Conservation (phyloP, 2,113 vertebrate genomes). For the Pterocles orientalis region DNA sequence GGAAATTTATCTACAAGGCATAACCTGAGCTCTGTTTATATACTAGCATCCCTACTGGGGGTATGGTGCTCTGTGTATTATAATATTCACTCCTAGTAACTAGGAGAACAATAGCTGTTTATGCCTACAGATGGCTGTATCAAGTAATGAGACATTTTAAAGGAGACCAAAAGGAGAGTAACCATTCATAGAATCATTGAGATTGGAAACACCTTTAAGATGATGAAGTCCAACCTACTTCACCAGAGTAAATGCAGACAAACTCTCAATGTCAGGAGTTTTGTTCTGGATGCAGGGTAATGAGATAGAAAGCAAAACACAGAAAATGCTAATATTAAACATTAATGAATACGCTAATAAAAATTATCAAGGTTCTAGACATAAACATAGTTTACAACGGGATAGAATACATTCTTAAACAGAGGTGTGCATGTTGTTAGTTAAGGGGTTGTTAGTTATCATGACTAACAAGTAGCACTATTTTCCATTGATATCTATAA, state of each 20-base stretch:
- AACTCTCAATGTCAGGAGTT: background rate
- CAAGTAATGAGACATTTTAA: background rate
- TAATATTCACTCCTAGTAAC: background rate
- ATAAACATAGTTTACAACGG: background rate
- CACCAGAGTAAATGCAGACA: background rate
- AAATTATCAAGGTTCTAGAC: background rate
- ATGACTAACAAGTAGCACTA: accelerated
- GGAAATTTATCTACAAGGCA: background rate
- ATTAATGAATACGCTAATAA: background rate
- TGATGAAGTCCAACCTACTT: background rate
- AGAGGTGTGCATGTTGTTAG: background rate
- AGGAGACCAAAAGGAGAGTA: background rate
- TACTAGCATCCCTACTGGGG: background rate
- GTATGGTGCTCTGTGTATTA: background rate
- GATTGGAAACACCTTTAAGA: background rate
- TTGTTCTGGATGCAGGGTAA: background rate
- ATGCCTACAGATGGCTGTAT: background rate
- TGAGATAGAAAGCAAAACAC: background rate
- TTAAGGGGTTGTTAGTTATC: background rate
- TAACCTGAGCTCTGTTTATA: background rate
- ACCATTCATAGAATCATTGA: background rate
- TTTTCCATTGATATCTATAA: background rate
- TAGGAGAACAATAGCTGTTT: background rate
- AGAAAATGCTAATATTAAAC: background rate
- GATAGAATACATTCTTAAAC: background rate